Conservation (phyloP, 2,888 invertebrate genomes). For the Sphinx pinastri region DNA sequence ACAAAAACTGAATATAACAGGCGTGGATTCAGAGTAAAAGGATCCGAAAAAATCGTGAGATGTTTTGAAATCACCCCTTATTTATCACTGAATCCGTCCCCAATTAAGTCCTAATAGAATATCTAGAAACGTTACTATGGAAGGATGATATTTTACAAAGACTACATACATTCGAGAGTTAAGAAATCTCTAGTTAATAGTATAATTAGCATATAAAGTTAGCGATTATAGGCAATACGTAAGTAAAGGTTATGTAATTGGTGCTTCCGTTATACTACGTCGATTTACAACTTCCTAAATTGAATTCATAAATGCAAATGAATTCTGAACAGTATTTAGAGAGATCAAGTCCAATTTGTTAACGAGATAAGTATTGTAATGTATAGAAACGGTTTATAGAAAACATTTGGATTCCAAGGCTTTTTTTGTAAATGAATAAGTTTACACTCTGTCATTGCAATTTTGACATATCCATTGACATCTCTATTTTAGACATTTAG, state of each 20-base stretch:
- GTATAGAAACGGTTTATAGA: constrained; percentile 43
- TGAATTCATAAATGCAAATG: constrained; percentile 10
- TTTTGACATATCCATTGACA: constrained; percentile 2
- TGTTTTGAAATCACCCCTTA: neutral
- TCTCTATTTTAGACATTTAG: neutral
- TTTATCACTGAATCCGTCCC: constrained; percentile 2
- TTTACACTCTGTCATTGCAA: neutral
- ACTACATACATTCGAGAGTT: constrained; percentile 76
- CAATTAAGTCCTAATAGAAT: constrained; percentile 13
- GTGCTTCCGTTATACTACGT: constrained; percentile 60
- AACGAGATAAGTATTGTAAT: constrained; percentile 17
- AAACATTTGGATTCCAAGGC: constrained; percentile 21
- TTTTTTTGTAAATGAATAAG: neutral
- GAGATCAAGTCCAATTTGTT: constrained; percentile 8
- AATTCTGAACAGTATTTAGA: constrained; percentile 16
- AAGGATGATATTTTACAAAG: constrained; percentile 77
- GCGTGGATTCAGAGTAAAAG: constrained; percentile 11
- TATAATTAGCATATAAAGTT: constrained; percentile 63
- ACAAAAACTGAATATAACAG: constrained; percentile 8
- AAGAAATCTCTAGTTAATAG: constrained; percentile 75
- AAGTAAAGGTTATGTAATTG: constrained; percentile 61
- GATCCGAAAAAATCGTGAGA: neutral
- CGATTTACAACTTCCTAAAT: constrained; percentile 16
- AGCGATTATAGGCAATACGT: constrained; percentile 56
- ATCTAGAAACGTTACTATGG: constrained; percentile 44